Conservation (phyloP, 2,888 invertebrate genomes). For the Sinhomidia bicolor region DNA sequence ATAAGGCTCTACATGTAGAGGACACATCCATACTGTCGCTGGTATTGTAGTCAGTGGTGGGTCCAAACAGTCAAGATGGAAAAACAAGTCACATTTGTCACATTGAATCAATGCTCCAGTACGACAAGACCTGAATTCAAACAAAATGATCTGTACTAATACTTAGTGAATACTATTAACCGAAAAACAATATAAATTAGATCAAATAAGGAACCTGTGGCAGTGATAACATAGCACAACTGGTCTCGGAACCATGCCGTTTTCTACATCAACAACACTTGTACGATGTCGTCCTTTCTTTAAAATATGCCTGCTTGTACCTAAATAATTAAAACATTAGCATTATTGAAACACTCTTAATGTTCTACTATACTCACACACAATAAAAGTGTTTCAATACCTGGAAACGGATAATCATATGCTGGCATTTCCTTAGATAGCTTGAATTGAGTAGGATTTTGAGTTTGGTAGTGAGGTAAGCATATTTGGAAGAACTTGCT, state of each 20-base stretch:
- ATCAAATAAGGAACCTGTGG: conserved; percentile 82
- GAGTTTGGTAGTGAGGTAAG: neutral
- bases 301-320: conserved; percentile 63
- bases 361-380: no score
- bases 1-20: conserved; percentile 96
- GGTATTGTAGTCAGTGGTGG: conserved; percentile 95
- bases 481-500: conserved; percentile 36
- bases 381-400: conserved; percentile 27
- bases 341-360: conserved; percentile 13
- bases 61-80: conserved; percentile 96
- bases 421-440: conserved; percentile 58
- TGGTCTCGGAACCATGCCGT: conserved; percentile 90
- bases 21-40: conserved; percentile 98
- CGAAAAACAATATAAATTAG: neutral
- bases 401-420: conserved; percentile 53
- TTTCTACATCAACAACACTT: conserved; percentile 83
- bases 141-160: neutral
- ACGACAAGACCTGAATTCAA: conserved; percentile 87
- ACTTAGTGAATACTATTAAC: neutral
- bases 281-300: conserved; percentile 56
- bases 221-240: conserved; percentile 93
- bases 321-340: conserved; percentile 49
- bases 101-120: conserved; percentile 93
- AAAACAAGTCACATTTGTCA: conserved; percentile 95
- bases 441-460: conserved; percentile 83